Evolutionary conservation across 1,140 invertebrate genomes (phyloP).

Genomic region (Lysiphlebus fabarum): DNA sequence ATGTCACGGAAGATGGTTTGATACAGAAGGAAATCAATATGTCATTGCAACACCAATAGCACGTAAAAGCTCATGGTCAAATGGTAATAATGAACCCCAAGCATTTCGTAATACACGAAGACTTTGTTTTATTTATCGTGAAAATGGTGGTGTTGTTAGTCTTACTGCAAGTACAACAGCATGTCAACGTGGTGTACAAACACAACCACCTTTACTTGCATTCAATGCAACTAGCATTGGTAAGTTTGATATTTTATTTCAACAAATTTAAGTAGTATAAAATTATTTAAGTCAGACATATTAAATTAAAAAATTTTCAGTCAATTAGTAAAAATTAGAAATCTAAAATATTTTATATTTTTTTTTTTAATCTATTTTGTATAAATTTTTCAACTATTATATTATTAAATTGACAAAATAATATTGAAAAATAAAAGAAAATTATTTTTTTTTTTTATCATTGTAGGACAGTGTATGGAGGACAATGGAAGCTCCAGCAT

Average conservation of each 20-base stretch:
- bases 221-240: constrained; percentile 60
- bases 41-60: constrained; percentile 72
- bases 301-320: not conserved
- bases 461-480: constrained; percentile 53
- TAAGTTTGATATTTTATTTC: constrained; percentile 34
- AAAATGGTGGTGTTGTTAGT: constrained; percentile 54
- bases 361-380: not conserved
- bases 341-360: too few relatives aligned
- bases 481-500: constrained; percentile 39
- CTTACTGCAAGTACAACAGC: constrained; percentile 56
- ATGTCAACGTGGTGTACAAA: constrained; percentile 55
- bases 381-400: constrained; percentile 19
- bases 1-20: constrained; percentile 78
- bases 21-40: constrained; percentile 67
- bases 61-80: constrained; percentile 46
- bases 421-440: too few relatives aligned
- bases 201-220: constrained; percentile 50
- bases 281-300: constrained; percentile 1
- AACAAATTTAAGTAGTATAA: constrained; percentile 2
- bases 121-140: constrained; percentile 60
- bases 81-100: constrained; percentile 49
- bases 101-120: constrained; percentile 54
- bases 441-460: constrained; percentile 28
- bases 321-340: too few relatives aligned
- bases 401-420: too few relatives aligned